These are phyloP conservation scores for Drosophila kanapiae DNA, from an alignment of 1,140 invertebrate species.

Conservation along the genomic window DNA sequence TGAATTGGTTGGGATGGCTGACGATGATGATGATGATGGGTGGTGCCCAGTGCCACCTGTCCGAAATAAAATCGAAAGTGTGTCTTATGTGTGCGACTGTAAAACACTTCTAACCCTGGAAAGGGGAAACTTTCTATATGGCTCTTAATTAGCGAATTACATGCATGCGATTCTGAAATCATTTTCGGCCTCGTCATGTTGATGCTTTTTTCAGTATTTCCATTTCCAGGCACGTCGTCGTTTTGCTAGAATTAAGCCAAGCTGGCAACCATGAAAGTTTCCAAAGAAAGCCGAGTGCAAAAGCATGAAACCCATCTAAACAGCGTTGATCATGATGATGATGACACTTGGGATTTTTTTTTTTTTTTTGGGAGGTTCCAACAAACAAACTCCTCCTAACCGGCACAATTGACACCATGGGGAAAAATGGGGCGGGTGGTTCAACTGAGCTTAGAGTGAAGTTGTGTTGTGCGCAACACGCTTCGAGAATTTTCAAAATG, in stretches of 20 bases:
- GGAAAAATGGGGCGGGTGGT: slow-evolving; percentile 30
- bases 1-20: slow-evolving; percentile 7
- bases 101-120: slow-evolving; percentile 35
- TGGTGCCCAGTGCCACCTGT: slow-evolving; percentile 1
- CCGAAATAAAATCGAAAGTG: slow-evolving; percentile 40
- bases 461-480: slow-evolving; percentile 41
- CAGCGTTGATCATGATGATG: slow-evolving; percentile 32
- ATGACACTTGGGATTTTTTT: slow-evolving; percentile 34
- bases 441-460: neutral
- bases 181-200: slow-evolving; percentile 16
- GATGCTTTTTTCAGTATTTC: slow-evolving; percentile 7
- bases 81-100: neutral
- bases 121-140: slow-evolving; percentile 55
- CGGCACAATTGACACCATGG: slow-evolving; percentile 29
- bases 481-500: slow-evolving; percentile 80
- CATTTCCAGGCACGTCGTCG: slow-evolving; percentile 55
- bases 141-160: slow-evolving; percentile 49
- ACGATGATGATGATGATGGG: slow-evolving; percentile 11
- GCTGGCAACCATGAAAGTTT: slow-evolving; percentile 53
- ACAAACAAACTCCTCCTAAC: slow-evolving; percentile 8
- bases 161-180: slow-evolving; percentile 49
- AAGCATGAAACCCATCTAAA: slow-evolving; percentile 8
- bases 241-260: slow-evolving; percentile 55
- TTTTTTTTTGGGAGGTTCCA: slow-evolving; percentile 26
- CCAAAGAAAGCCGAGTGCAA: slow-evolving; percentile 35